These are phyloP conservation scores for Zaprionus camerounensis DNA, from an alignment of 1,140 invertebrate genomes.

Conservation along the genomic window DNA sequence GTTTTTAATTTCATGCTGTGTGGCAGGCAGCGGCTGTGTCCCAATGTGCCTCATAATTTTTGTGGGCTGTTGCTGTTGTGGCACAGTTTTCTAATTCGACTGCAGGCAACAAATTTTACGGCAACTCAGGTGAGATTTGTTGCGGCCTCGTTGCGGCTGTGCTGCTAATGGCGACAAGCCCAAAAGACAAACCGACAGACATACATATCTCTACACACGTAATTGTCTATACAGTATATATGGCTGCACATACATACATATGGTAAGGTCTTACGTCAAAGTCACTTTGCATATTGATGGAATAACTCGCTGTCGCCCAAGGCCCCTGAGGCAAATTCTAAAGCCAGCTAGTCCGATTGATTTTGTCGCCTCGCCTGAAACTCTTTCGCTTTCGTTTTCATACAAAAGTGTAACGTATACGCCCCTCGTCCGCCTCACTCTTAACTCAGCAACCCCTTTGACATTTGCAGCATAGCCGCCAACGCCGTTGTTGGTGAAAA, in stretches of 20 bases:
- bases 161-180: slow-evolving; percentile 39
- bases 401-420: slow-evolving; percentile 66
- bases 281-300: slow-evolving; percentile 67
- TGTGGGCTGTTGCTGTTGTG: slow-evolving; percentile 69
- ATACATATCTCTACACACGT: slow-evolving; percentile 20
- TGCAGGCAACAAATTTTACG: slow-evolving; percentile 65
- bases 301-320: slow-evolving; percentile 37
- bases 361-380: slow-evolving; percentile 52
- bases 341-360: slow-evolving; percentile 48
- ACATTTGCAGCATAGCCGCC: slow-evolving; percentile 19
- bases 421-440: slow-evolving; percentile 18
- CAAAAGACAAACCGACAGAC: slow-evolving; percentile 22
- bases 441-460: slow-evolving; percentile 20
- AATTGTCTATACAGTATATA: slow-evolving; percentile 11
- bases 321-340: slow-evolving; percentile 17
- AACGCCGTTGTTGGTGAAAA: slow-evolving; percentile 50
- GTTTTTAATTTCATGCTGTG: slow-evolving; percentile 75
- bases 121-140: slow-evolving; percentile 75
- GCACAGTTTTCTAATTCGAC: slow-evolving; percentile 74
- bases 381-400: slow-evolving; percentile 41
- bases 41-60: slow-evolving; percentile 79
- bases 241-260: background rate
- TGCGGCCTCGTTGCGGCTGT: slow-evolving; percentile 52
- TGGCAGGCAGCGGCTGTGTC: slow-evolving; percentile 45
- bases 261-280: slow-evolving; percentile 62